These are phyloP conservation scores for Mycalesis mineus DNA, from an alignment of 2,888 invertebrate genomes.

Conservation along the genomic window DNA sequence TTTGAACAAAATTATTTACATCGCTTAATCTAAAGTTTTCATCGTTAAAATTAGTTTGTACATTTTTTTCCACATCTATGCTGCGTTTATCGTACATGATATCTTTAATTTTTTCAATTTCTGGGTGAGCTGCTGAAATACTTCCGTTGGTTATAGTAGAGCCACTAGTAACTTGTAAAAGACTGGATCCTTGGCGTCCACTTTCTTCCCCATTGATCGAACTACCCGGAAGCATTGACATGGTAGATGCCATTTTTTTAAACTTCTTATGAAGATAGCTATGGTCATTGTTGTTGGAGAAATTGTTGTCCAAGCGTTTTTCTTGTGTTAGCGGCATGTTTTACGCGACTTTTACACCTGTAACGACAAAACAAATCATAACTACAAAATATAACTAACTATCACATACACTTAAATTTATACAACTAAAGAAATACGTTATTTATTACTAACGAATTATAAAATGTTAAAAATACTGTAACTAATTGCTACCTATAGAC, in stretches of 20 bases:
- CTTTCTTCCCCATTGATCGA: constrained; percentile 52
- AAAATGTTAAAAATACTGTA: too few relatives aligned
- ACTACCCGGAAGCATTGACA: constrained; percentile 58
- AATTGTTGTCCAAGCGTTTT: constrained; percentile 70
- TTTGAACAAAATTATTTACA: constrained; percentile 71
- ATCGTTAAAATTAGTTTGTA: constrained; percentile 75
- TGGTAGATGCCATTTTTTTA: constrained; percentile 88
- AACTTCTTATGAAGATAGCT: constrained; percentile 95
- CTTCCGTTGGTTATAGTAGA: constrained; percentile 65
- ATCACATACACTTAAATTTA: too few relatives aligned
- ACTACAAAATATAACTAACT: background rate
- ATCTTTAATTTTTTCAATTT: constrained; percentile 68
- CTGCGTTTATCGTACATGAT: constrained; percentile 47
- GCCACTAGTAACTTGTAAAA: constrained; percentile 50
- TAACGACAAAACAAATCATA: constrained; percentile 35
- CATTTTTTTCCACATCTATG: constrained; percentile 63
- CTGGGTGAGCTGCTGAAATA: constrained; percentile 69
- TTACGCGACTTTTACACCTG: constrained; percentile 66
- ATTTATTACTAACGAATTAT: too few relatives aligned
- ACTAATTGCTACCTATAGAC: too few relatives aligned
- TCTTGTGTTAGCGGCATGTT: constrained; percentile 74
- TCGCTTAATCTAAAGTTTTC: constrained; percentile 69
- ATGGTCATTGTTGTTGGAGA: constrained; percentile 79
- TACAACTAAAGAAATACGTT: too few relatives aligned
- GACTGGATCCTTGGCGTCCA: constrained; percentile 53